These are phyloP conservation scores for Ailurus styani DNA, from an alignment of 2,113 vertebrate genomes.

Conservation along the genomic window DNA sequence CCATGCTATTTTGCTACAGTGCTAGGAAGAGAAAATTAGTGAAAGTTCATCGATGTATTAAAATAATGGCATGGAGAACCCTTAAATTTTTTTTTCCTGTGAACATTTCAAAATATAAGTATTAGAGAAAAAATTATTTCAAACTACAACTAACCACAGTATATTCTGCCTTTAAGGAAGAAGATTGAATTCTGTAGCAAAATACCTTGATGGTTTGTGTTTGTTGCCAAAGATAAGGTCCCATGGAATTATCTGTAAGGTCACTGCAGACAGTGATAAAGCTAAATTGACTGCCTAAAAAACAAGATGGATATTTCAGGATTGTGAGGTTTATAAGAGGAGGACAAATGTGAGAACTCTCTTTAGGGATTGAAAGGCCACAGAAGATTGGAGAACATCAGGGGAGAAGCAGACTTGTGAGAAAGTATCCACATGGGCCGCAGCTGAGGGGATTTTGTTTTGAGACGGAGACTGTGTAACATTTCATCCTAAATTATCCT, in stretches of 20 bases:
- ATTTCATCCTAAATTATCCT: not conserved
- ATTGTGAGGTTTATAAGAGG: not conserved
- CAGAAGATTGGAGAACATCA: not conserved
- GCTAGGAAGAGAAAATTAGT: slow-evolving; percentile 32
- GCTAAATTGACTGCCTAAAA: not conserved
- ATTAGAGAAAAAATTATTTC: not conserved
- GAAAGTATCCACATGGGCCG: not conserved
- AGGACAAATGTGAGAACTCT: not conserved
- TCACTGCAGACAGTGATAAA: not conserved
- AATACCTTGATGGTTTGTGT: not conserved
- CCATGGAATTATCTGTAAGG: not conserved
- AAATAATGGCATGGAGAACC: not conserved
- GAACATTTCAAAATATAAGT: slow-evolving; percentile 18
- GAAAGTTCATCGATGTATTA: slow-evolving; percentile 22
- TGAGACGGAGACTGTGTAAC: not conserved
- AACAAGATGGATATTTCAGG: not conserved
- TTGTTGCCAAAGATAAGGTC: not conserved
- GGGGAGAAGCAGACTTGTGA: not conserved
- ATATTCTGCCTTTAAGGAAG: not conserved
- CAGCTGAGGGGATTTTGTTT: not conserved
- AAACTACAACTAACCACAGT: not conserved
- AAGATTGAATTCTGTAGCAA: not conserved
- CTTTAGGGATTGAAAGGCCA: not conserved
- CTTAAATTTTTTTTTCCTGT: not conserved
- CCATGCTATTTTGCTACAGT: not conserved